These are phyloP conservation scores for Agapetus fuscipes DNA, from an alignment of 2,888 invertebrate genomes.

Conservation along the genomic window DNA sequence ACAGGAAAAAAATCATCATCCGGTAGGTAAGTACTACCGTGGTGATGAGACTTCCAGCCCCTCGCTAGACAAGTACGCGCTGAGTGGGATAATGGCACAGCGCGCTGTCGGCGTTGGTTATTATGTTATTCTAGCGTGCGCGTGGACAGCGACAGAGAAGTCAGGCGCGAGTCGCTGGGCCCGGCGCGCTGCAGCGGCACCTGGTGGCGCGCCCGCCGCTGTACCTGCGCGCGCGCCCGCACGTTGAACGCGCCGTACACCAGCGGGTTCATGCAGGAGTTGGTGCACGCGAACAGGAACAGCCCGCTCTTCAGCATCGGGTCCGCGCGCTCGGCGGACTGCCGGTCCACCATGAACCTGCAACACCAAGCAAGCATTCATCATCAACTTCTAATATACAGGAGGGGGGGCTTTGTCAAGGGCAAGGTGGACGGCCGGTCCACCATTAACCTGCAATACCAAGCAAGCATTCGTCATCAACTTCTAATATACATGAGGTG, in stretches of 20 bases:
- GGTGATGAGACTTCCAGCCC: no score
- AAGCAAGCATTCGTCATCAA: no score
- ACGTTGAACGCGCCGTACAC: conserved; percentile 89
- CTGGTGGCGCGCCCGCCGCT: conserved; percentile 6
- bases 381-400: no score
- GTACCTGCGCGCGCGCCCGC: conserved; percentile 38
- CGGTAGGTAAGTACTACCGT: no score
- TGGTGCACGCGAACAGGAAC: conserved; percentile 91
- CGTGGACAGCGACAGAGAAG: conserved; percentile 30
- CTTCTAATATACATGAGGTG: no score
- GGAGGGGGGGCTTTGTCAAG: no score
- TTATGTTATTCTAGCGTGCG: conserved; percentile 27
- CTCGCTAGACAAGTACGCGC: no score
- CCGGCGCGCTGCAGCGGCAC: conserved; percentile 3
- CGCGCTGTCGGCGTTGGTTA: no score
- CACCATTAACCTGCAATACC: no score
- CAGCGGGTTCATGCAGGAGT: conserved; percentile 93
- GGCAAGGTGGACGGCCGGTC: no score
- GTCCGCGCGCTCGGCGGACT: conserved; percentile 53
- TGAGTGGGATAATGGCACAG: no score
- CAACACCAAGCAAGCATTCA: conserved; percentile 22
- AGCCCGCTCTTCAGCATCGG: conserved; percentile 73
- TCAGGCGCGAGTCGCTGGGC: conserved; percentile 27
- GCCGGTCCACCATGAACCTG: conserved; percentile 76
- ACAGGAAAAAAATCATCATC: no score